Evolutionary conservation across 2,797 vertebrate species (phyloP), one percentile per base, ranked within the genome.

Genomic region (Anas georgica): DNA sequence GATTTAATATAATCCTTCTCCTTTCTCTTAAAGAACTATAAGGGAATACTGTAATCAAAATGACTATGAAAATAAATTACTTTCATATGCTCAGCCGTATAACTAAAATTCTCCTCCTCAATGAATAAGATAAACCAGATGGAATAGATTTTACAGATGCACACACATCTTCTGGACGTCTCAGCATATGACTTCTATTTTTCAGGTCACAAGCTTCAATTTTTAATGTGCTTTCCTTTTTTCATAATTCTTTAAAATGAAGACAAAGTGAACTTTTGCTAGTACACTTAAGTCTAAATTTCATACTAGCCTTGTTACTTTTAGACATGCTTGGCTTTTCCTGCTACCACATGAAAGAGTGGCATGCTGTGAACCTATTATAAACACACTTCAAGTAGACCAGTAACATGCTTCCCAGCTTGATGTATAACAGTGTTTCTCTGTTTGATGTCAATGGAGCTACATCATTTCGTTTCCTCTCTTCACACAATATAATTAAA

Each of bases 181-280:
- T 35, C 28, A 43, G 43, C 23, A 23, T 28, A 31, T 6, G 22
- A 70, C 35, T 21, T 74, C 39, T 63, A 12, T 26, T 86, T 87
- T 75, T 88, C 83, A 95, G 87, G 70, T 91, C 80, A 86, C 22
- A 14, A 25, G n/a, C 48, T 52, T 83, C 58, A 86, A 83, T 85
- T 70, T 70, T 81, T 59, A 26, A 60, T 50, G 22, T 20, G 17
- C n/a, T 66, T 46, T 54, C 17, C 23, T 26, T 86, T 66, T 16
- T 41, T 22, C 28, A 12, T 13, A 54, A 55, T 68, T 75, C 43
- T 86, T 94, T 62, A 60, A 33, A 77, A 62, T 25, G 43, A 64
- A 69, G 45, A 59, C 18, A 50, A 75, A 86, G 7, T 17, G 63
- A 62, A 50, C 5, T 55, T 82, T 13, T 46, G 6, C 25, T 39